A percentile compares a stretch with the other conserved stretches of the same genome.
Evolutionary conservation across 30 jellyfish, hydroid and myxozoan genomes (phyloP).

Genomic region (Chrysaora quinquecirrha): DNA sequence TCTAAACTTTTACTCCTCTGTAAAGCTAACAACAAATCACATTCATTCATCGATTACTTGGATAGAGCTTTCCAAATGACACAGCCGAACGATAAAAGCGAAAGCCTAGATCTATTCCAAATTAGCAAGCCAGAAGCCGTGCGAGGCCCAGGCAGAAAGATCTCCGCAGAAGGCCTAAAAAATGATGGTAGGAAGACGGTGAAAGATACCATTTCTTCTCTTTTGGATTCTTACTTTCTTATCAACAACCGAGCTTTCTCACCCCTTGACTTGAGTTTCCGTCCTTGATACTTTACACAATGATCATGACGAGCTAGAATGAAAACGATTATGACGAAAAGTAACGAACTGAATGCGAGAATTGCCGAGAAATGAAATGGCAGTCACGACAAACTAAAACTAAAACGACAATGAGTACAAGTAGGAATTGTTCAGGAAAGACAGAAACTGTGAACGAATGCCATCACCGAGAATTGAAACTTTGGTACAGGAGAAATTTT

Average conservation of each 20-base stretch:
- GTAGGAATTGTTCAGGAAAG: no score
- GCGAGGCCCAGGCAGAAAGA: not conserved
- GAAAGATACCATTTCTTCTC: slow-evolving; percentile 74
- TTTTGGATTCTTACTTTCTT: slow-evolving; percentile 61
- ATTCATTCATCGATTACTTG: slow-evolving; percentile 40
- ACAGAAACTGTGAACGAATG: no score
- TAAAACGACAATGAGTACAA: no score
- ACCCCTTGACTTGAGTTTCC: slow-evolving; percentile 62
- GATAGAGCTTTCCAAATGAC: slow-evolving; percentile 41
- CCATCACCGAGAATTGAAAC: no score
- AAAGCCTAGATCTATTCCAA: not conserved
- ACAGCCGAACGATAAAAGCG: not conserved
- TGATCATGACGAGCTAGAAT: no score
- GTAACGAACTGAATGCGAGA: no score
- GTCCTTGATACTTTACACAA: no score
- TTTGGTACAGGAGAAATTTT: no score
- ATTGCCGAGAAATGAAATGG: no score
- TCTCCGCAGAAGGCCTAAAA: not conserved
- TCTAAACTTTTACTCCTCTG: slow-evolving; percentile 34
- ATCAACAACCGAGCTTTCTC: slow-evolving; percentile 24
- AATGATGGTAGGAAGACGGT: slow-evolving; percentile 70
- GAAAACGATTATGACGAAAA: no score
- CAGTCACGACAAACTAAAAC: no score
- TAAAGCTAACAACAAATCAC: slow-evolving; percentile 41
- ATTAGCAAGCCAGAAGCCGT: not conserved